phyloP scores from a whole-genome alignment of 2,113 vertebrate species.

The Cercopithecus mona region DNA sequence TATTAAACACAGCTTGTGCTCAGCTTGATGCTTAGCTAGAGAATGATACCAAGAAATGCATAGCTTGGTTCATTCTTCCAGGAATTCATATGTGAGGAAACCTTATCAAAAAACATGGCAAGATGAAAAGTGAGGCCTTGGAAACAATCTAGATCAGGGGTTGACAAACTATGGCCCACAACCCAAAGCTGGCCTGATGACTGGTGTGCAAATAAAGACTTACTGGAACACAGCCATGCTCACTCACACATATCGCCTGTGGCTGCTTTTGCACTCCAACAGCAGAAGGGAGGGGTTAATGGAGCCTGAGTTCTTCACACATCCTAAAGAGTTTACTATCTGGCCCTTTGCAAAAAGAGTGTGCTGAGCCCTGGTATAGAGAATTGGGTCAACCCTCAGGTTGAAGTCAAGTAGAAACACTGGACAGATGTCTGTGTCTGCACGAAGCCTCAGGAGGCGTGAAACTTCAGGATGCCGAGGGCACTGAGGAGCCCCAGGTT shows the following conservation, averaged over 20 bases:
- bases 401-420: not conserved
- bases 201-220: not conserved
- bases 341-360: not conserved
- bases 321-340: not conserved
- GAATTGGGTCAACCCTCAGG: too few relatives aligned
- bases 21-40: not conserved
- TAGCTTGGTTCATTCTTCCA: not conserved
- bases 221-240: not conserved
- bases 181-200: too few relatives aligned
- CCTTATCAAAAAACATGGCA: not conserved
- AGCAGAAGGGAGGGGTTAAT: not conserved
- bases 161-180: not conserved
- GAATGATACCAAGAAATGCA: not conserved
- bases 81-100: not conserved
- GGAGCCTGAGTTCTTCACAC: not conserved
- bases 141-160: not conserved
- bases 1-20: not conserved
- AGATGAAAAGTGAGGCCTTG: too few relatives aligned
- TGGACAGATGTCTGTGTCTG: not conserved
- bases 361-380: not conserved
- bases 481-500: too few relatives aligned
- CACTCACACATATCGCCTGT: not conserved
- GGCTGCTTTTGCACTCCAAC: not conserved
- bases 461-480: not conserved
- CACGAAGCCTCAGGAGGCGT: not conserved